A percentile compares a stretch with the other conserved stretches of the same genome.
Evolutionary conservation across 2,888 invertebrate genomes (phyloP).

Genomic region (Aspidiotus destructor): DNA sequence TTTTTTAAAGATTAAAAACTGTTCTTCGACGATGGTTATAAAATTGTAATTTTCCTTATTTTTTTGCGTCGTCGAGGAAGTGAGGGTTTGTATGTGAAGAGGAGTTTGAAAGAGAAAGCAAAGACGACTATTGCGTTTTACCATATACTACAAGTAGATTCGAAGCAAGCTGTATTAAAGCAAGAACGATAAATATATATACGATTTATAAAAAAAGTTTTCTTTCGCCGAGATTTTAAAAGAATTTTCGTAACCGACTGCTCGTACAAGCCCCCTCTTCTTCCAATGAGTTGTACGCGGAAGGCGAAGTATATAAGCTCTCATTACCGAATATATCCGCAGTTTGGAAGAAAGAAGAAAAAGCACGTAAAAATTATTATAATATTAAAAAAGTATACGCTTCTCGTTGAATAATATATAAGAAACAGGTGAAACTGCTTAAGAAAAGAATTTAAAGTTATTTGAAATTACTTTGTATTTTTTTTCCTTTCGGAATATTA

Average conservation of each 20-base stretch:
- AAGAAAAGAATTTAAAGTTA: no score
- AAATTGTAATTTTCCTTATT: constrained; percentile 4
- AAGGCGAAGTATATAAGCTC: no score
- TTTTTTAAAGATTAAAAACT: neutral
- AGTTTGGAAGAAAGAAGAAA: no score
- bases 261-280: no score
- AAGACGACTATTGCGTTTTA: neutral
- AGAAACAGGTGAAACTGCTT: no score
- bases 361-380: no score
- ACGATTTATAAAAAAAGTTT: neutral
- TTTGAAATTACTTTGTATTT: no score
- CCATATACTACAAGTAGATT: neutral
- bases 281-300: no score
- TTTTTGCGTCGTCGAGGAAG: neutral
- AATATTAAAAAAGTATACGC: no score
- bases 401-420: no score
- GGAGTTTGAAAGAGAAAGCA: neutral
- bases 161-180: neutral
- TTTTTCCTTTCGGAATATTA: no score
- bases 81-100: neutral
- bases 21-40: neutral
- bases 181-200: neutral
- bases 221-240: neutral
- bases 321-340: no score
- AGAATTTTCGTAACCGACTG: neutral